Conservation (phyloP, 2,888 invertebrate genomes). For the Dione vanillae region DNA sequence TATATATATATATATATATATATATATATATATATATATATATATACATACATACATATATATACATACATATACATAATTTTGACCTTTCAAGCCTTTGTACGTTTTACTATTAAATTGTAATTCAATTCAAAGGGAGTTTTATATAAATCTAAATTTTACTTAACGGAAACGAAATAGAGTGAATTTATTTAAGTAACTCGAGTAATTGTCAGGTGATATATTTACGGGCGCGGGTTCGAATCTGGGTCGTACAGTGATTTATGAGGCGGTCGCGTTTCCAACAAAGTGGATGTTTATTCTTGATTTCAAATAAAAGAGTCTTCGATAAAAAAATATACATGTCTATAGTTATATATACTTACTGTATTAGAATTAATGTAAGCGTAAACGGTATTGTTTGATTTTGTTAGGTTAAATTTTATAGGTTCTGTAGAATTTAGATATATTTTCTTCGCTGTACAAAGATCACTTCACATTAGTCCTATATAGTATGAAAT, state of each 20-base stretch:
- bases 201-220: constrained; percentile 54
- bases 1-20: no score
- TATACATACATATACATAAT: no score
- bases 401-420: no score
- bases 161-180: constrained; percentile 24
- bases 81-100: neutral
- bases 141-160: constrained; percentile 31
- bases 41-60: no score
- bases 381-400: no score
- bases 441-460: no score
- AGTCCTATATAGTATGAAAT: no score
- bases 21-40: no score
- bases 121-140: neutral
- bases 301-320: constrained; percentile 24
- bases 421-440: no score
- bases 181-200: constrained; percentile 46
- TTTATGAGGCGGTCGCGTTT: constrained; percentile 33
- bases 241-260: constrained; percentile 37
- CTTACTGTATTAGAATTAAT: no score
- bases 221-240: constrained; percentile 49
- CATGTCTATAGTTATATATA: neutral
- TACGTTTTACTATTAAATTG: neutral
- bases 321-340: neutral
- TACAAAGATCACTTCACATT: no score
- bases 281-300: constrained; percentile 20